Percentiles rank a stretch among this genome's conserved stretches.
Conservation (phyloP, 2,888 invertebrate genomes). For the Syrista parreyssii region DNA sequence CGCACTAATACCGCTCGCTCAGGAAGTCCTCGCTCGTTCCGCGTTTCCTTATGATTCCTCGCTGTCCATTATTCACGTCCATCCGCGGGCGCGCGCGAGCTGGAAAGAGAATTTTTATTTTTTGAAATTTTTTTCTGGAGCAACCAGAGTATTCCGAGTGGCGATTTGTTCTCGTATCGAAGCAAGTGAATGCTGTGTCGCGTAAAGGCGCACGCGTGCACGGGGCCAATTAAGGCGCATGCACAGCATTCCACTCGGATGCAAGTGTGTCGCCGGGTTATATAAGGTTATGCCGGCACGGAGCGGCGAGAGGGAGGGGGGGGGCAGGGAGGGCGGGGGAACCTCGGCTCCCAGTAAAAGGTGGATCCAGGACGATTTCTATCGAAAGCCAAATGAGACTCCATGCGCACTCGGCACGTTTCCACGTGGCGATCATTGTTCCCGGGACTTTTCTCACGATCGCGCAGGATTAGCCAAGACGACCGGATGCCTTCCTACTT, state of each 20-base stretch:
- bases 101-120: not conserved
- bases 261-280: constrained; percentile 50
- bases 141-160: not conserved
- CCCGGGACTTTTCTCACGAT: not conserved
- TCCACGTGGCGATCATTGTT: not conserved
- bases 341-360: constrained; percentile 22
- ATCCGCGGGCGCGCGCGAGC: not conserved
- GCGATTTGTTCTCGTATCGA: not conserved
- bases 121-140: not conserved
- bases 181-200: not conserved
- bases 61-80: not conserved
- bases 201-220: constrained; percentile 21
- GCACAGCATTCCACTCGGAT: constrained; percentile 39
- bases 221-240: constrained; percentile 44
- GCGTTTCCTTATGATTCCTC: not conserved
- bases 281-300: constrained; percentile 39
- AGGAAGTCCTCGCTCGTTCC: constrained; percentile 19
- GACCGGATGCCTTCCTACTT: not conserved
- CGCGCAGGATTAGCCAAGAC: not conserved
- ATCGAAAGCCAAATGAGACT: constrained; percentile 31
- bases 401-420: not conserved
- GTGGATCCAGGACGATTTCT: constrained; percentile 41
- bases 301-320: constrained; percentile 3
- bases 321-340: constrained; percentile 9
- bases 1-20: constrained; percentile 30